These are phyloP conservation scores for Chaenocephalus aceratus DNA, from an alignment of 2,113 vertebrate genomes.

Conservation along the genomic window DNA sequence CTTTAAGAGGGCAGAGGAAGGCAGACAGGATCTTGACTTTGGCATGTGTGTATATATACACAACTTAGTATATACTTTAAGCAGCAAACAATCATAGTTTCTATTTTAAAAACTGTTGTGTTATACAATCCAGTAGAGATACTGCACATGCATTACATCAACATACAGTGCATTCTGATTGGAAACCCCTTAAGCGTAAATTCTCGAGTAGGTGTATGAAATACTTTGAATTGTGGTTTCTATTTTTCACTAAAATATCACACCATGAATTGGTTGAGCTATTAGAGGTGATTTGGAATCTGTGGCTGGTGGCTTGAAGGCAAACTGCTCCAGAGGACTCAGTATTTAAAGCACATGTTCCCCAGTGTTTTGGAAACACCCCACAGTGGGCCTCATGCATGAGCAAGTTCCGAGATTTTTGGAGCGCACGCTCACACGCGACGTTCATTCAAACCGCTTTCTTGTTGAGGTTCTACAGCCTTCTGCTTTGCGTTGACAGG, in stretches of 20 bases:
- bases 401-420: constrained; percentile 41
- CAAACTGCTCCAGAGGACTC: constrained; percentile 66
- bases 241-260: constrained; percentile 56
- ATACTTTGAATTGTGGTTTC: constrained; percentile 48
- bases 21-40: not conserved
- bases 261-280: constrained; percentile 61
- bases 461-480: constrained; percentile 3
- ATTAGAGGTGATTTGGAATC: constrained; percentile 64
- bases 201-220: constrained; percentile 37
- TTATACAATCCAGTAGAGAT: constrained; percentile 17
- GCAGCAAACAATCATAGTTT: not conserved
- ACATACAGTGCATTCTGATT: constrained; percentile 18
- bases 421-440: constrained; percentile 37
- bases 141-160: constrained; percentile 8
- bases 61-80: not conserved
- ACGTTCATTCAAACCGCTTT: constrained; percentile 35
- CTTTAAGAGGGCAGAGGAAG: too few relatives aligned
- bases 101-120: not conserved
- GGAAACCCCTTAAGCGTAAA: constrained; percentile 22
- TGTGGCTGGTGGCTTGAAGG: constrained; percentile 49
- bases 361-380: constrained; percentile 70
- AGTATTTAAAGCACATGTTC: constrained; percentile 69
- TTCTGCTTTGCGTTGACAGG: constrained; percentile 17
- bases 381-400: constrained; percentile 47
- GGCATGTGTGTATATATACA: not conserved